These are phyloP conservation scores for Cerastoderma edule DNA, from an alignment of 2,888 invertebrate species.

Conservation along the genomic window DNA sequence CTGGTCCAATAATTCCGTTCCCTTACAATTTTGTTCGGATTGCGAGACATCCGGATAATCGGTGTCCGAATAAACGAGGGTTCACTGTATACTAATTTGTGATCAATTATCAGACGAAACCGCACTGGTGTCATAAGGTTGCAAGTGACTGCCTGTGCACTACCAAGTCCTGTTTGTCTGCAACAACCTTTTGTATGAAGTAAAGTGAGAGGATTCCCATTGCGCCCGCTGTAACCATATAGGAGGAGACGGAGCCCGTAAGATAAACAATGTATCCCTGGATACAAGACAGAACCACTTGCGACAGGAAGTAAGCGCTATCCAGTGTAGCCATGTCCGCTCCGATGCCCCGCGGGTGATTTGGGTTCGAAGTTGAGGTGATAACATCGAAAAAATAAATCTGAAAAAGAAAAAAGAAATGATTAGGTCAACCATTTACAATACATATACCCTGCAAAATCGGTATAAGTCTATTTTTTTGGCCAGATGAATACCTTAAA, in stretches of 20 bases:
- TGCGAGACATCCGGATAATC: too few species aligned
- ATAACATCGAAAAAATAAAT: constrained; percentile 80
- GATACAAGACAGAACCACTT: constrained; percentile 83
- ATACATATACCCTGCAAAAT: not conserved
- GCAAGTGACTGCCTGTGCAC: constrained; percentile 21
- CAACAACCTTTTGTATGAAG: constrained; percentile 73
- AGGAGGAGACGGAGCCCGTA: constrained; percentile 83
- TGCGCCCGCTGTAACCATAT: constrained; percentile 84
- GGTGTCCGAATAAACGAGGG: too few species aligned
- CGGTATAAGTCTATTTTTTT: too few species aligned
- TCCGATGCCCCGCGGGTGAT: constrained; percentile 91
- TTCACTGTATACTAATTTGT: too few species aligned
- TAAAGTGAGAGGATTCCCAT: constrained; percentile 82
- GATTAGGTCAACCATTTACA: not conserved
- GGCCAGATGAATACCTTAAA: too few species aligned
- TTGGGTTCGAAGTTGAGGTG: constrained; percentile 27
- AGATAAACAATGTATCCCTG: constrained; percentile 84
- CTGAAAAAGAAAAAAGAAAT: constrained; percentile 67
- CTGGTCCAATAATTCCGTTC: too few species aligned
- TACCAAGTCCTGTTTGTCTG: constrained; percentile 65
- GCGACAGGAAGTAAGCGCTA: constrained; percentile 84
- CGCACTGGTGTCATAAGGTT: constrained; percentile 10
- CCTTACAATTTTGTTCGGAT: too few species aligned
- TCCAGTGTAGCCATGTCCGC: constrained; percentile 92
- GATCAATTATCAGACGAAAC: too few species aligned